phyloP scores from a whole-genome alignment of 2,888 invertebrate species.

The Drosophila cognata region DNA sequence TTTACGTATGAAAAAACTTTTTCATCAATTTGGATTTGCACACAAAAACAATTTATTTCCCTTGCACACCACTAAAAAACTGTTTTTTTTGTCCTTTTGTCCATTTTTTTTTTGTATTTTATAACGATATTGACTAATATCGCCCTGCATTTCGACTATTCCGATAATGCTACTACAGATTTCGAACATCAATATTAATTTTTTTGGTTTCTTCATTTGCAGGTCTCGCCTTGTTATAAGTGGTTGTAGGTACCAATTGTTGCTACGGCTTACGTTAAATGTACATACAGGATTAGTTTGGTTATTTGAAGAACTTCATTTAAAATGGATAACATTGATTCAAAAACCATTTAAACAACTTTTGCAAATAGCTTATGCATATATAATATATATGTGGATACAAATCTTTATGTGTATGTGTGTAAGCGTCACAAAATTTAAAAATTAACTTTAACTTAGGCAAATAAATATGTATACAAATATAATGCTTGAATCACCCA shows the following conservation, averaged over 20 bases:
- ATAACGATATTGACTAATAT: slow-evolving; percentile 37
- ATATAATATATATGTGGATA: slow-evolving; percentile 19
- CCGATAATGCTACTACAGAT: slow-evolving; percentile 7
- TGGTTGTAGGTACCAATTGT: slow-evolving; percentile 34
- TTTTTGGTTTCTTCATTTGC: slow-evolving; percentile 20
- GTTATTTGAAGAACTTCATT: slow-evolving; percentile 36
- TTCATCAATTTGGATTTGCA: slow-evolving; percentile 38
- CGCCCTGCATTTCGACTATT: slow-evolving; percentile 18
- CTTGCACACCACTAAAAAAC: slow-evolving; percentile 35
- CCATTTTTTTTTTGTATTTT: neutral
- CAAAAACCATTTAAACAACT: slow-evolving; percentile 28
- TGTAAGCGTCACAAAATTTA: slow-evolving; percentile 43
- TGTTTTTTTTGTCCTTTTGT: slow-evolving; percentile 8
- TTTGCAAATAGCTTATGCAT: slow-evolving; percentile 16
- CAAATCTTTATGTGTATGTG: slow-evolving; percentile 21
- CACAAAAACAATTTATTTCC: slow-evolving; percentile 47
- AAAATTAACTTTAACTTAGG: slow-evolving; percentile 56
- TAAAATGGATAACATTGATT: slow-evolving; percentile 47
- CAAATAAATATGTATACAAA: slow-evolving; percentile 63
- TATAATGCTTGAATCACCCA: slow-evolving; percentile 53
- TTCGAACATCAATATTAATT: neutral
- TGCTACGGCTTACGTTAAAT: slow-evolving; percentile 36
- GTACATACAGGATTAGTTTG: slow-evolving; percentile 31
- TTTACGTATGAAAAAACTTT: neutral
- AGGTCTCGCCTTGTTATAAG: slow-evolving; percentile 37